Conservation (phyloP, 2,888 invertebrate species). For the Flexamia atlantica region DNA sequence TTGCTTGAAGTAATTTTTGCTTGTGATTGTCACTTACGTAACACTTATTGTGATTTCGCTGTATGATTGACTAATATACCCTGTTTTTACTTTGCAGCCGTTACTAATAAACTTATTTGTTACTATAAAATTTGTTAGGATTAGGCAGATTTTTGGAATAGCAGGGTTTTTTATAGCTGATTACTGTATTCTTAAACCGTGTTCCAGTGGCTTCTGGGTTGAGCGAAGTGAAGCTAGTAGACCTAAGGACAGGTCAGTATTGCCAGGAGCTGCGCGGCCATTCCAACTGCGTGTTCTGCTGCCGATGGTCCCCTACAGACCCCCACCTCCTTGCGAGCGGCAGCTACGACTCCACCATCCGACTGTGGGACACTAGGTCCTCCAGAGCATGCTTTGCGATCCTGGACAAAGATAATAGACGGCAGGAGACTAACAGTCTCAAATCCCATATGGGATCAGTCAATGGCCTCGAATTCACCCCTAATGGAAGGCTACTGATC, state of each 20-base stretch:
- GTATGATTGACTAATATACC: too few relatives aligned
- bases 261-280: slow-evolving; percentile 54
- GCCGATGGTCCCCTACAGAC: slow-evolving; percentile 50
- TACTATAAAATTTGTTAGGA: too few relatives aligned
- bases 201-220: slow-evolving; percentile 48
- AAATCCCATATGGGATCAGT: slow-evolving; percentile 35
- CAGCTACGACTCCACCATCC: slow-evolving; percentile 24
- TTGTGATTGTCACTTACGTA: too few relatives aligned
- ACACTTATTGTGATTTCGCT: too few relatives aligned
- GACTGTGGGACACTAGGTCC: slow-evolving; percentile 44
- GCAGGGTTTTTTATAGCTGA: too few relatives aligned
- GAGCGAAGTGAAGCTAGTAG: slow-evolving; percentile 15
- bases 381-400: not conserved
- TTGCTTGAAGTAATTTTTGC: too few relatives aligned
- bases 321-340: slow-evolving; percentile 31
- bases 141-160: too few relatives aligned
- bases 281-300: slow-evolving; percentile 2
- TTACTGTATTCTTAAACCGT: too few relatives aligned
- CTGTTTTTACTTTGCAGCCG: too few relatives aligned
- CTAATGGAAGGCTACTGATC: slow-evolving; percentile 38
- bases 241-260: slow-evolving; percentile 32
- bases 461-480: slow-evolving; percentile 45
- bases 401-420: slow-evolving; percentile 20
- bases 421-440: not conserved
- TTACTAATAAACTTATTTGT: too few relatives aligned